Percentiles rank a stretch among this genome's conserved stretches.
phyloP scores from a whole-genome alignment of 2,113 vertebrate species.

The Pogonocichla stellata region DNA sequence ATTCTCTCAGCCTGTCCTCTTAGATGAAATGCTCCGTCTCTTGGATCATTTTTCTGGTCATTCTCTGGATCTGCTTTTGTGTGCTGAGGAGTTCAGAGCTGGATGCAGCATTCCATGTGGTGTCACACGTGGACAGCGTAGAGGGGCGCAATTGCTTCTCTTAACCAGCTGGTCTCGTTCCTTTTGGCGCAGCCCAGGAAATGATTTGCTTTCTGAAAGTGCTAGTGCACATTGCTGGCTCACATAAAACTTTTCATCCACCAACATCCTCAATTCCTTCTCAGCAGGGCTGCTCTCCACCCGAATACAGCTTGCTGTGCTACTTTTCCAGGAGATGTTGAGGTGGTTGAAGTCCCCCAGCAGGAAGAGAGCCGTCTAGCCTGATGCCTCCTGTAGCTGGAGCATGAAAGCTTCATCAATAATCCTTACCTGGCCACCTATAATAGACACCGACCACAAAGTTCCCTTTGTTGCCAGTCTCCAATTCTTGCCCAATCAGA shows the following conservation, averaged over 20 bases:
- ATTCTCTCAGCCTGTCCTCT: not conserved
- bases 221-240: not conserved
- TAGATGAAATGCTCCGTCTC: not conserved
- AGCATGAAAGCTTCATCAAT: not conserved
- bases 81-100: not conserved
- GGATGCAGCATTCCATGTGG: not conserved
- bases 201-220: not conserved
- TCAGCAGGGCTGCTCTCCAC: not conserved
- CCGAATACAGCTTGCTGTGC: not conserved
- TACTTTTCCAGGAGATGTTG: not conserved
- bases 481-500: not conserved
- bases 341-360: not conserved
- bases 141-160: not conserved
- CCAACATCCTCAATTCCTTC: not conserved
- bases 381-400: not conserved
- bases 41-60: not conserved
- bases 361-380: not conserved
- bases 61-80: not conserved
- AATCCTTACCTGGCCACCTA: not conserved
- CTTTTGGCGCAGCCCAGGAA: not conserved
- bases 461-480: not conserved
- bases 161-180: rapidly evolving
- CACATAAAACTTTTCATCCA: not conserved
- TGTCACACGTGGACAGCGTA: not conserved
- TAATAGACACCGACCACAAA: not conserved